Percentiles rank a stretch among this genome's conserved stretches.
These are phyloP conservation scores for Pollenia griseotomentosa DNA, from an alignment of 2,888 invertebrate genomes.

Conservation along the genomic window DNA sequence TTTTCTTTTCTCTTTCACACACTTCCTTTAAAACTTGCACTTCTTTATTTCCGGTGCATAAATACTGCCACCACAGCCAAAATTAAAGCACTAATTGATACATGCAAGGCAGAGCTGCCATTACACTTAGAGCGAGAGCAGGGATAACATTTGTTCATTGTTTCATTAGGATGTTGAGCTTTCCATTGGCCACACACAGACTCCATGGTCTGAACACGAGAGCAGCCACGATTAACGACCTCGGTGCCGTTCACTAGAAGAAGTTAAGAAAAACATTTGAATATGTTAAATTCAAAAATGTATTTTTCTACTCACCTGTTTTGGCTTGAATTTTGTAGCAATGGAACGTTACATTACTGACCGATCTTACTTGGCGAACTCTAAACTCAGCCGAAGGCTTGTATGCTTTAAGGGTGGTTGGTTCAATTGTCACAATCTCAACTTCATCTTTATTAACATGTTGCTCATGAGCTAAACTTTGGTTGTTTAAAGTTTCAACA, in stretches of 20 bases:
- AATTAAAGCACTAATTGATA: slow-evolving; percentile 78
- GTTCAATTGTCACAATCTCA: slow-evolving; percentile 30
- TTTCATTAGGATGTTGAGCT: slow-evolving; percentile 65
- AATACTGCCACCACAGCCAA: slow-evolving; percentile 77
- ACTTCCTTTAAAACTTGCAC: neutral
- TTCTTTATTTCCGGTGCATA: slow-evolving; percentile 74
- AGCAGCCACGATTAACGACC: slow-evolving; percentile 79
- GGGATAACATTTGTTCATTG: slow-evolving; percentile 76
- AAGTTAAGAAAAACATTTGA: no score
- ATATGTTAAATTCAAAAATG: no score
- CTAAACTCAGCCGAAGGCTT: slow-evolving; percentile 70
- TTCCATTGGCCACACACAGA: slow-evolving; percentile 77
- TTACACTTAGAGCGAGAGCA: slow-evolving; percentile 80
- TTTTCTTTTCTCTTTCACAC: slow-evolving; percentile 2
- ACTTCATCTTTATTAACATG: slow-evolving; percentile 37
- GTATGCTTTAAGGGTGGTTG: slow-evolving; percentile 47
- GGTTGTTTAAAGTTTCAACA: slow-evolving; percentile 57
- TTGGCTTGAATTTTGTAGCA: slow-evolving; percentile 79
- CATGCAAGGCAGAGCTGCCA: slow-evolving; percentile 77
- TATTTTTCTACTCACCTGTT: slow-evolving; percentile 74
- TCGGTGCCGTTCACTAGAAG: slow-evolving; percentile 75
- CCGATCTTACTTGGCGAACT: slow-evolving; percentile 74
- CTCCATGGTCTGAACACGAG: slow-evolving; percentile 77
- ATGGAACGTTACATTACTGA: slow-evolving; percentile 76
- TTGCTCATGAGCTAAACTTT: slow-evolving; percentile 3